Evolutionary conservation across 2,888 invertebrate species (phyloP).

Genomic region (Gari tellinella): DNA sequence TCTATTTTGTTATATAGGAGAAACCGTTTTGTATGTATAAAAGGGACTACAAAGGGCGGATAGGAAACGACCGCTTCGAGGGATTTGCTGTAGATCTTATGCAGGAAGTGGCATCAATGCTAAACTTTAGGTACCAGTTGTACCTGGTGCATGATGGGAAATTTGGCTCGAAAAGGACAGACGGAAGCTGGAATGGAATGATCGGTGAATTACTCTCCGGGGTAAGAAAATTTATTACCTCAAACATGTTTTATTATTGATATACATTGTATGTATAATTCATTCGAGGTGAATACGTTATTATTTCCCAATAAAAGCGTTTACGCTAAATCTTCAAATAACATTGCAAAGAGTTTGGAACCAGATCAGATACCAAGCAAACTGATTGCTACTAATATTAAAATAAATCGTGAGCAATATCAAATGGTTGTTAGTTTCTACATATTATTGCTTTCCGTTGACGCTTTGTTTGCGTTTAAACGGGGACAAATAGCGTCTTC

Average conservation of each 20-base stretch:
- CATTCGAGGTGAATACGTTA: background rate
- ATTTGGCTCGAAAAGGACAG: constrained; percentile 73
- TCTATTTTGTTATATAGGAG: constrained; percentile 62
- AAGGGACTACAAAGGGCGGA: constrained; percentile 65
- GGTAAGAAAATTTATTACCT: constrained; percentile 69
- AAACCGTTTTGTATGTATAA: constrained; percentile 80
- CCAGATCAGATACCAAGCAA: too few species aligned
- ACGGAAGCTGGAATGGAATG: constrained; percentile 83
- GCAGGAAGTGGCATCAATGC: constrained; percentile 72
- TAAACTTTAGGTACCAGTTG: constrained; percentile 79
- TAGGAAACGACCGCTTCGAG: constrained; percentile 78
- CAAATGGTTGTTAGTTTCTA: too few species aligned
- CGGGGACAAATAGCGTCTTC: too few species aligned
- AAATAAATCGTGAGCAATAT: too few species aligned
- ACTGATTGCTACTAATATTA: too few species aligned
- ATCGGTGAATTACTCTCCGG: constrained; percentile 82
- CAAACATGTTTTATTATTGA: background rate
- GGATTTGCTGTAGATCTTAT: constrained; percentile 83
- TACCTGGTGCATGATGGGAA: constrained; percentile 81
- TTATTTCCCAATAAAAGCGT: too few species aligned
- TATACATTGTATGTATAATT: background rate
- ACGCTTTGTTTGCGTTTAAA: too few species aligned
- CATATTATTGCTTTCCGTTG: too few species aligned
- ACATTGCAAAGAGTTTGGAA: too few species aligned
- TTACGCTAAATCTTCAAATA: too few species aligned